These are phyloP conservation scores for Oryzias melastigma DNA, from an alignment of 2,113 vertebrate genomes.

Conservation along the genomic window DNA sequence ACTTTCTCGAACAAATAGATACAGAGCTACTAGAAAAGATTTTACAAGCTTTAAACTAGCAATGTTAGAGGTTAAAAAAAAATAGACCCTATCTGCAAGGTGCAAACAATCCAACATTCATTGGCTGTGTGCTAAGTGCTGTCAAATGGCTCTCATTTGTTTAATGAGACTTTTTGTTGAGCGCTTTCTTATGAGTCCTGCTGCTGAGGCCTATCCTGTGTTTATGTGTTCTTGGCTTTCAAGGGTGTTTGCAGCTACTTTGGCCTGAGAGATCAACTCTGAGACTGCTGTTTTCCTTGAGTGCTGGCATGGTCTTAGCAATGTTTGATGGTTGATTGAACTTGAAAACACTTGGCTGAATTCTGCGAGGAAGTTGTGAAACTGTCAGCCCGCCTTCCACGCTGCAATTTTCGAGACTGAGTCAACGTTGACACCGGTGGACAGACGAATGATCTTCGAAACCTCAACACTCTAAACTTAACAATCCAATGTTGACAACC, in stretches of 20 bases:
- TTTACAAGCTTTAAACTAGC: too few species aligned
- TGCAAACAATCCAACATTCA: conserved; percentile 8
- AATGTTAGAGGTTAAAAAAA: conserved; percentile 42
- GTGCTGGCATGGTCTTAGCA: conserved; percentile 51
- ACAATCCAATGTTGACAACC: conserved; percentile 50
- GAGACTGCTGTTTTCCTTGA: conserved; percentile 61
- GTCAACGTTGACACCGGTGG: conserved; percentile 34
- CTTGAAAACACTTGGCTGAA: conserved; percentile 66
- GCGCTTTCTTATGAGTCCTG: conserved; percentile 22
- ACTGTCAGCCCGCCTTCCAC: conserved; percentile 49
- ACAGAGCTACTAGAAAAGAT: too few species aligned
- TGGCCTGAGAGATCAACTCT: conserved; percentile 13
- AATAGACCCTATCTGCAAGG: conserved; percentile 58
- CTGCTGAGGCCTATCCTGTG: conserved; percentile 25
- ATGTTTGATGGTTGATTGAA: conserved; percentile 80
- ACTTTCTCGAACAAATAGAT: too few species aligned
- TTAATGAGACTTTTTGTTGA: conserved; percentile 13
- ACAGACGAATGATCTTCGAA: conserved; percentile 53
- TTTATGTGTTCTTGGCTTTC: conserved; percentile 29
- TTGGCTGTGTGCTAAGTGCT: background rate
- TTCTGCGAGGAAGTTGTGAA: conserved; percentile 65
- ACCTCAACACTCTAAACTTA: conserved; percentile 46
- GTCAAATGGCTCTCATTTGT: conserved; percentile 31
- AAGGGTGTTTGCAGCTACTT: conserved; percentile 52
- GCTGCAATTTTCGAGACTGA: background rate